Base-by-base conservation (phyloP, 2,113 vertebrate species). In the Corythoichthys haematopterus region DNA sequence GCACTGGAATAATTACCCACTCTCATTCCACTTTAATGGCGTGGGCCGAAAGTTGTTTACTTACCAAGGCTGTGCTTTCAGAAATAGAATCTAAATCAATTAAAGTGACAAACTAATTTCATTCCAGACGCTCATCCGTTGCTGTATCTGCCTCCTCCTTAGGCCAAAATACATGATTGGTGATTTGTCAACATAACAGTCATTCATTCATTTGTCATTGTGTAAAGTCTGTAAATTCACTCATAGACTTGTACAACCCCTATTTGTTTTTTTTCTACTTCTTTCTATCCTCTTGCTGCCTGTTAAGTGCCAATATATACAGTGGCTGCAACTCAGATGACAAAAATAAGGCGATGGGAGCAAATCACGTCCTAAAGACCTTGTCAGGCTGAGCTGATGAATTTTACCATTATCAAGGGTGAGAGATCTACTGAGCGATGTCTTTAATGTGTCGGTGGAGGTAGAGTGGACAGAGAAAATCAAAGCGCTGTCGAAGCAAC, bases 361-460 rank as follows among this genome's bases (percentile, higher is more conserved):
- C 75, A 77, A 80, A 84, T 87, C 71, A 48, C 71, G 71, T 71
- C 81, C 76, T 66, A 65, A 72, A 82, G 81, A 82, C 78, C 73
- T 74, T 35, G 1, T 48, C 2, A 10, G 35, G 53, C 63, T 70
- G 60, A 59, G 70, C 78, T 84, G 79, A 88, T 84, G 79, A 82
- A 86, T 84, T 87, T 78, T 68, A 63, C 76, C 67, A 64, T 84
- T 79, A 87, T 87, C 70, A 72, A 72, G 80, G 82, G 84, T 80
- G 84, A 89, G 77, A 38, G 81, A 77, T 82, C 74, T 66, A 69
- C 72, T 50, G 70, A 73, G 70, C 71, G 61, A 68, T 61, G 66
- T 73, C 76, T 73, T 65, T 70, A 82, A 70, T 50, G 65, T 72
- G 66, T 56, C 8, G 74, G 40, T 15, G 6, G 77, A 72, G 71